Percentiles rank a stretch among this genome's conserved stretches.
Evolutionary conservation across 2,797 vertebrate genomes (phyloP).

Genomic region (Odontamblyopus rebecca): DNA sequence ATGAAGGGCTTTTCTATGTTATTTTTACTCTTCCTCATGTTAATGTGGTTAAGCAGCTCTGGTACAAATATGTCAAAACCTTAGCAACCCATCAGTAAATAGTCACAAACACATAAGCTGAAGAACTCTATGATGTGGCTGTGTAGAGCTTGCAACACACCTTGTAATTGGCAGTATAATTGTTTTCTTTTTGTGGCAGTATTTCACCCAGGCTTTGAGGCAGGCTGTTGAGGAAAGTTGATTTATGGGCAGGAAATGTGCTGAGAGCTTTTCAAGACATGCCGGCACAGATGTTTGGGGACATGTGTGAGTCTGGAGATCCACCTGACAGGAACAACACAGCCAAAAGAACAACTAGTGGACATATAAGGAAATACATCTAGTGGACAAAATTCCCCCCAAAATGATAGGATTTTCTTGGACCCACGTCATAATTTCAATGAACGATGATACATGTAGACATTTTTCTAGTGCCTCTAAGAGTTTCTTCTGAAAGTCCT

Average conservation of each 20-base stretch:
- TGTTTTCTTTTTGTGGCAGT: conserved; percentile 59
- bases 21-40: conserved; percentile 62
- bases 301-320: conserved; percentile 25
- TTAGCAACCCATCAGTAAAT: conserved; percentile 64
- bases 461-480: too few relatives aligned
- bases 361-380: too few relatives aligned
- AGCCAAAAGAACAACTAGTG: background rate
- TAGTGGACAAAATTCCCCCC: too few relatives aligned
- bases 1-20: conserved; percentile 58
- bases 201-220: conserved; percentile 54
- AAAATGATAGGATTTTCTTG: too few relatives aligned
- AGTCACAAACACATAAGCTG: conserved; percentile 48
- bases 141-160: conserved; percentile 55
- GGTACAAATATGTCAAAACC: conserved; percentile 48
- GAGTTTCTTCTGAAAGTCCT: too few relatives aligned
- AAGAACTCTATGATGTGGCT: conserved; percentile 54
- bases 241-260: conserved; percentile 52
- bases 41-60: conserved; percentile 48
- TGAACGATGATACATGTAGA: too few relatives aligned
- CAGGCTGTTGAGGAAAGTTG: conserved; percentile 40
- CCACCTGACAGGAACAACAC: conserved; percentile 27
- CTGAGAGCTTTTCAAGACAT: conserved; percentile 59
- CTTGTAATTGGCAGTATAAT: conserved; percentile 69
- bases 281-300: conserved; percentile 43
- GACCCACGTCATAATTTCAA: too few relatives aligned